phyloP scores from a whole-genome alignment of 2,888 invertebrate species.

The Subacronicta megacephala region DNA sequence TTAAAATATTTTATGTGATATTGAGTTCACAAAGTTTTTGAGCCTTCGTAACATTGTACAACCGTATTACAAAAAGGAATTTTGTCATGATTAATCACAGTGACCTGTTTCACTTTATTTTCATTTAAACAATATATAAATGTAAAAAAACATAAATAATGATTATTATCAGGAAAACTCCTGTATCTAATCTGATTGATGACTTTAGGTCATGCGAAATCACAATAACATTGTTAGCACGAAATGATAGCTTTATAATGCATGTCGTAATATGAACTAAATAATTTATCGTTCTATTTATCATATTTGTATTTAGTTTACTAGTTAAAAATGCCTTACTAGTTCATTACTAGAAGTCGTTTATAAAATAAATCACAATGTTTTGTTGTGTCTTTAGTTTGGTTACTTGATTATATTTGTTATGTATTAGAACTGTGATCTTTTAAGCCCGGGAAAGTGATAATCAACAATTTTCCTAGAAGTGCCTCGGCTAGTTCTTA shows the following conservation, averaged over 20 bases:
- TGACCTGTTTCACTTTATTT: conserved; percentile 24
- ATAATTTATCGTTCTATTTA: conserved; percentile 26
- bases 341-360: too few relatives aligned
- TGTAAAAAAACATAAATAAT: conserved; percentile 47
- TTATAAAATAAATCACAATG: too few relatives aligned
- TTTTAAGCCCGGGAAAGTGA: too few relatives aligned
- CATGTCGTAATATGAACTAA: conserved; percentile 31
- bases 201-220: conserved; percentile 53
- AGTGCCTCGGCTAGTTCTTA: conserved; percentile 25
- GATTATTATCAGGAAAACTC: conserved; percentile 53
- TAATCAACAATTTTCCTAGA: conserved; percentile 5
- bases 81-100: conserved; percentile 28
- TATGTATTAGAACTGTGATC: too few relatives aligned
- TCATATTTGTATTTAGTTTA: conserved; percentile 3
- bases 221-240: conserved; percentile 50
- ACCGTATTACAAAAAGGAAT: too few relatives aligned
- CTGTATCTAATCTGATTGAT: conserved; percentile 56
- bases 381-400: too few relatives aligned
- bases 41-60: too few relatives aligned
- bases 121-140: conserved; percentile 44
- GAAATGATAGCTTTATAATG: conserved; percentile 42
- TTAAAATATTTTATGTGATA: too few relatives aligned
- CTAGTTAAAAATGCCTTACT: background rate
- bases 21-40: too few relatives aligned
- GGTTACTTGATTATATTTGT: too few relatives aligned